Percentiles rank a stretch among this genome's conserved stretches.
Conservation (phyloP, 2,113 vertebrate species). For the Megaceryle maxima region DNA sequence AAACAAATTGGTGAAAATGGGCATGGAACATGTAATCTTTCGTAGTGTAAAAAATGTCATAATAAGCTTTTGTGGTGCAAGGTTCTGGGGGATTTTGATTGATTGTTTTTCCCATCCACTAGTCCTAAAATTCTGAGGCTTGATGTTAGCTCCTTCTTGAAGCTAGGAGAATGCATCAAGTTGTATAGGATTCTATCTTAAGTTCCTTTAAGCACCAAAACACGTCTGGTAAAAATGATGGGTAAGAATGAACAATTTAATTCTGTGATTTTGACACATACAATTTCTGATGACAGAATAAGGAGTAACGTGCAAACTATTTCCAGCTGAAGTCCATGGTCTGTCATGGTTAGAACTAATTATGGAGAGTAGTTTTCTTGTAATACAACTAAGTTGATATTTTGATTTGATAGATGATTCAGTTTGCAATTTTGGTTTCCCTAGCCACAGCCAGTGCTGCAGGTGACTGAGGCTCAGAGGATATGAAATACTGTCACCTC, state of each 20-base stretch:
- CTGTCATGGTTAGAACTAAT: neutral
- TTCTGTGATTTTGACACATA: neutral
- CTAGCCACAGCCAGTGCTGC: neutral
- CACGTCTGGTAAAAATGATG: neutral
- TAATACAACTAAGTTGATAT: neutral
- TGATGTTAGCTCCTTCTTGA: neutral
- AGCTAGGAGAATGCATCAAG: neutral
- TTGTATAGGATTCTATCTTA: neutral
- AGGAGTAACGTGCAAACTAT: neutral
- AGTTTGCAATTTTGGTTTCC: neutral
- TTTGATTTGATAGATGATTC: constrained; percentile 10
- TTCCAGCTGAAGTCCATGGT: neutral
- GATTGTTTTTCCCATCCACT: neutral
- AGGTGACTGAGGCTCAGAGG: neutral
- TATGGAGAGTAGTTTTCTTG: neutral
- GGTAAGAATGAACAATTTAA: neutral
- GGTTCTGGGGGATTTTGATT: neutral
- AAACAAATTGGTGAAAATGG: neutral
- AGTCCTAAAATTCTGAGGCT: neutral
- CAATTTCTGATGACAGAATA: neutral
- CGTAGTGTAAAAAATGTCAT: neutral
- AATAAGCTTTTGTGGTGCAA: neutral
- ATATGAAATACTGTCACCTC: neutral
- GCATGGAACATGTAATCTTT: neutral
- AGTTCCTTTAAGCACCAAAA: neutral